Evolutionary conservation across 2,797 vertebrate species (phyloP), one percentile per base, ranked within the genome.

Genomic region (Scleropages formosus): DNA sequence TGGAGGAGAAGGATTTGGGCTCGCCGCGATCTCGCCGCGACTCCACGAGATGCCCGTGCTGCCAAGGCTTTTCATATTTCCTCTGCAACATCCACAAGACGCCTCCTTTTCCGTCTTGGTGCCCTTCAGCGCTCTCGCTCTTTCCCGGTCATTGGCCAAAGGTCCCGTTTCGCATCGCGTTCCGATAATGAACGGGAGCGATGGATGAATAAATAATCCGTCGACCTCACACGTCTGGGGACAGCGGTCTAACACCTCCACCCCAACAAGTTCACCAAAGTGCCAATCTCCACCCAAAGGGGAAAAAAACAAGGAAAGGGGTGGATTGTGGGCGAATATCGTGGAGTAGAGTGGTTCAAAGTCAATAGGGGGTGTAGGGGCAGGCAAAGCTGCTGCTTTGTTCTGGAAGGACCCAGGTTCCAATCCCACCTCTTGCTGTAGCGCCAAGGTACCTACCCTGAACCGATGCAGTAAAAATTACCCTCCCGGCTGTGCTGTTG

Each of bases 311-410:
- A 68, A 68, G 63, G 74, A 60, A 74, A 62, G 78, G 68, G 86
- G 84, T 20, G 64, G 61, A 70, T 66, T 58, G 51, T 74, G 90
- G 92, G 91, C 87, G 91, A 92, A 93, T 90, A 90, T 86, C 89
- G 89, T 90, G 89, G 88, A 91, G 91, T 89, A 90, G 91, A 90
- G 31, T 39, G 2, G 39, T 39, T 31, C 39, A 6, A 39, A 39
- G 31, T 39, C 31, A 39, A 31, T 31, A 39, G 39, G 39, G 6
- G 2, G 31, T 39, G 39, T 6, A 39, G 31, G 6, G 39, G 6
- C 31, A 39, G 31, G 31, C 39, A 39, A 31, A 39, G 31, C 31
- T 39, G 31, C 31, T 39, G 6, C 31, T 31, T 2, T 2, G 31
- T 31, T 39, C 31, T 39, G 31, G 31, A 39, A 39, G 31, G n/a